Evolutionary conservation across 2,113 vertebrate genomes (phyloP), one percentile per base, ranked within the genome.

Genomic region (Calyptommatus sinebrachiatus): DNA sequence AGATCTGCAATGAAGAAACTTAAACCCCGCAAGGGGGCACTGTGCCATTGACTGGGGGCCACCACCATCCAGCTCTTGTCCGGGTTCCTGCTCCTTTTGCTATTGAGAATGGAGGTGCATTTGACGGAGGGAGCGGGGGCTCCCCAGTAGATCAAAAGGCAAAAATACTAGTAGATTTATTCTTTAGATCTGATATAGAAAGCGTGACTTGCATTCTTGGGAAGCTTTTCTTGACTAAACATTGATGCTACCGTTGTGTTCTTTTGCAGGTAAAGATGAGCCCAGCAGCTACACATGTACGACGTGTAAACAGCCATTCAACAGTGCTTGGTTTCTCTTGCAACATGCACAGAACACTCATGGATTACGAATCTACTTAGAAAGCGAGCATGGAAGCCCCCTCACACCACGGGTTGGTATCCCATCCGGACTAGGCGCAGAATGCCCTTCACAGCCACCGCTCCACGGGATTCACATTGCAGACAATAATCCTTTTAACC

Each of bases 201-300:
- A n/a, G 35, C 18, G 9, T 4, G 22, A 60, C 29, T 70, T 69
- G 18, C 9, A 2, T 70, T 78, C 53, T 78, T 0, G 73, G 53
- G 29, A 82, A 88, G 83, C 29, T 76, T 69, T 84, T 14, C 0
- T 41, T 83, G 69, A 90, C 89, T 3, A 71, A 91, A 94, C 90
- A 94, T 92, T 95, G 90, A 94, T 94, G 79, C 89, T 88, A 91
- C 90, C 94, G 89, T 96, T 97, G 89, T 97, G 83, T 90, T 94
- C 84, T 95, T 93, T 96, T 92, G 87, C 95, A 99, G 98, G 98
- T 95, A 99, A 99, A 95, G 98, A 99, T 88, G 98, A 99, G 95
- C 98, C 98, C 83, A 97, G 97, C 95, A 99, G 96, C 94, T 99
- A 99, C 91, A 99, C 98, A 91, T 99, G 98, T 97, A 99, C 98